Conservation (phyloP, 2,113 vertebrate species). For the Equus quagga region DNA sequence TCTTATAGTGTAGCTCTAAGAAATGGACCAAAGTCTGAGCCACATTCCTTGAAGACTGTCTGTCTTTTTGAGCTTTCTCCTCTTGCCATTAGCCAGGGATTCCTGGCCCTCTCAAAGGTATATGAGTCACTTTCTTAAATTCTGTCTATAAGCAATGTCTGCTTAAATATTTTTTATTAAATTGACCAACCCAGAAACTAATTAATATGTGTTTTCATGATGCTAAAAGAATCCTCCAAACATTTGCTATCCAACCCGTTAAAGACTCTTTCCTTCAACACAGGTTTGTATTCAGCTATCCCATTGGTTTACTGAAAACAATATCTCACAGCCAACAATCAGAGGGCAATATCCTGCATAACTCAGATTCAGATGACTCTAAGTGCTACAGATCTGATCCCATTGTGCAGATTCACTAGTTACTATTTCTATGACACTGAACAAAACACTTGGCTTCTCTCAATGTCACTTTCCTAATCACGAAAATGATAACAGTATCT, state of each 20-base stretch:
- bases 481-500: neutral
- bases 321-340: neutral
- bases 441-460: neutral
- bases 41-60: neutral
- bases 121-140: neutral
- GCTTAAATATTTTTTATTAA: slow-evolving; percentile 20
- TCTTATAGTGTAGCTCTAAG: slow-evolving; percentile 1
- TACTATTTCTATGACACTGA: neutral
- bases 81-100: neutral
- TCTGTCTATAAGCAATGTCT: neutral
- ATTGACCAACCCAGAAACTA: neutral
- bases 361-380: neutral
- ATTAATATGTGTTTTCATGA: neutral
- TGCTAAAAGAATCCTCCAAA: neutral
- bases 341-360: neutral
- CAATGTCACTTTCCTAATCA: neutral
- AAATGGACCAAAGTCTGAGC: neutral
- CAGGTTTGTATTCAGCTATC: neutral
- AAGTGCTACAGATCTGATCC: neutral
- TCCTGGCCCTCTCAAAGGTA: neutral
- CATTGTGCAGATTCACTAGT: neutral
- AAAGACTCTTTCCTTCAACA: neutral
- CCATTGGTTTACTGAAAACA: neutral
- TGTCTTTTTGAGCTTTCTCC: neutral
- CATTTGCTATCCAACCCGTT: neutral